Evolutionary conservation across 2,113 vertebrate species (phyloP), one percentile per base, ranked within the genome.

Genomic region (Onychostoma macrolepis): DNA sequence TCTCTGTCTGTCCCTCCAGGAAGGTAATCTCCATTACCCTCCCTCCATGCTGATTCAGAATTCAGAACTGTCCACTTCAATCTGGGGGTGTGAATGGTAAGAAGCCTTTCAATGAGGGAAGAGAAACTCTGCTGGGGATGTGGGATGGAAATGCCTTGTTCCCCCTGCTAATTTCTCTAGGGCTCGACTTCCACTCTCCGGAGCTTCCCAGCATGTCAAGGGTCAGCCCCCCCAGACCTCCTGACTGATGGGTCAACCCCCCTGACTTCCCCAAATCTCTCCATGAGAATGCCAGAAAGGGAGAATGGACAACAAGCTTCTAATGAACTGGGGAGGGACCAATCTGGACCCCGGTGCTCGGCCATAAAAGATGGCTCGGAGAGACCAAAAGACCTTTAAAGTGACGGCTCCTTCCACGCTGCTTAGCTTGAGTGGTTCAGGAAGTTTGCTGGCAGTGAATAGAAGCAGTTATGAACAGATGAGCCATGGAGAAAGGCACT

Each of bases 61-160:
- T 80, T 86, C 79, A 33, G 6, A 86, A 87, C 94, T 93, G 56
- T 85, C 88, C 93, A 94, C 94, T 94, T 94, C 95, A 95, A 94
- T 95, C 91, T 93, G 93, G 92, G 94, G 93, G 93, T 95, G 94
- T 93, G 93, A 94, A 95, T 94, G 94, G 94, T 94, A 93, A 95
- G 94, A 95, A 94, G 93, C 94, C 93, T 94, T 96, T 95, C 91
- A 94, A 33, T 94, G 92, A 94, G 88, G 93, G 90, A 91, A 92
- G 92, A 93, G 91, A 89, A 94, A 93, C 94, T 95, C 94, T 93
- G 90, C 92, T 86, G 88, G 88, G 53, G 88, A 88, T 90, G 81
- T 43, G 90, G 90, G 91, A 90, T 92, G 90, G 91, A 88, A 72
- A 93, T 77, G 56, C 94, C 92, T 92, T 92, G 90, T 93, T 87